Evolutionary conservation across 2,888 invertebrate species (phyloP).

Genomic region (Drosophila vallismaia): DNA sequence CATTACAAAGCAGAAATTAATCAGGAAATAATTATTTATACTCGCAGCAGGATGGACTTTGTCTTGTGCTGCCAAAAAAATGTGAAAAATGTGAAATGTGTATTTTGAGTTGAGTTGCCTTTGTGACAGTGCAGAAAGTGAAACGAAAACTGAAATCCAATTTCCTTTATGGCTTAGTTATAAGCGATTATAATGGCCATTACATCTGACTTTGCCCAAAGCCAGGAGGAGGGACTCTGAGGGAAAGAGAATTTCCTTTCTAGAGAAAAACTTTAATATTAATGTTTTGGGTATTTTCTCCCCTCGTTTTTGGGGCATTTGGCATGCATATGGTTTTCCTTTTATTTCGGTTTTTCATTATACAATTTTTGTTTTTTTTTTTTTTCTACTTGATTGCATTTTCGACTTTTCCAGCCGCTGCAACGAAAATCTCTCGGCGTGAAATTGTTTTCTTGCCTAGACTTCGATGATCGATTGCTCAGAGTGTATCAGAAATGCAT

Average conservation of each 20-base stretch:
- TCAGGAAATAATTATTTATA: conserved; percentile 72
- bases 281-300: conserved; percentile 18
- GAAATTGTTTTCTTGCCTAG: conserved; percentile 43
- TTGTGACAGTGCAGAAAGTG: conserved; percentile 35
- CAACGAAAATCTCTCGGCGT: conserved; percentile 33
- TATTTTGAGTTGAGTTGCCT: conserved; percentile 8
- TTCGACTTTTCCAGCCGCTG: conserved; percentile 32
- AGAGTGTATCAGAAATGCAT: conserved; percentile 40
- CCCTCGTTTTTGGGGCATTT: conserved; percentile 17
- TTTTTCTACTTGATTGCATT: conserved; percentile 43
- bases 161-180: conserved; percentile 47
- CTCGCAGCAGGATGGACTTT: conserved; percentile 18
- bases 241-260: conserved; percentile 16
- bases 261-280: conserved; percentile 35
- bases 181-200: conserved; percentile 42
- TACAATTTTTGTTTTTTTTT: conserved; percentile 34
- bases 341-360: conserved; percentile 29
- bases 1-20: conserved; percentile 64
- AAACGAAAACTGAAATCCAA: conserved; percentile 34
- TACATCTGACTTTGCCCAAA: conserved; percentile 29
- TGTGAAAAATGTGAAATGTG: conserved; percentile 1
- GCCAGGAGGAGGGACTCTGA: background rate
- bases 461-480: conserved; percentile 42
- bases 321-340: conserved; percentile 37
- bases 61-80: conserved; percentile 39